Percentiles rank a stretch among this genome's conserved stretches.
These are phyloP conservation scores for Phalanger gymnotis DNA, from an alignment of 2,797 vertebrate genomes.

Conservation along the genomic window DNA sequence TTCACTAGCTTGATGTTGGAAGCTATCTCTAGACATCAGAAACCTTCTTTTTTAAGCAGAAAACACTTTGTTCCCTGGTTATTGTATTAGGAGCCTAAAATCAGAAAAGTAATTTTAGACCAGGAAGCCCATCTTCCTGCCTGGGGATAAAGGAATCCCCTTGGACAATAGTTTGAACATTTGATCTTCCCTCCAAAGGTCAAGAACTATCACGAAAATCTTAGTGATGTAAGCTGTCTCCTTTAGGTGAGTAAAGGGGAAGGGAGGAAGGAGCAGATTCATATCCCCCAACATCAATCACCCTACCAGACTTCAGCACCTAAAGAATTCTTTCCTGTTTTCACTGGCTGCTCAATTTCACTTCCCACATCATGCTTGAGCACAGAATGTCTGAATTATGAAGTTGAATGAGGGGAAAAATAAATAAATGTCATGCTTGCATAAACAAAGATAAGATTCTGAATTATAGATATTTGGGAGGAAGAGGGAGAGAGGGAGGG, in stretches of 20 bases:
- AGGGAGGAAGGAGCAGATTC: not conserved
- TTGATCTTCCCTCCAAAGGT: not conserved
- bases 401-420: rapidly evolving
- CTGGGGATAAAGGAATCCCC: not conserved
- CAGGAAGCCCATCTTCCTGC: not conserved
- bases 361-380: not conserved
- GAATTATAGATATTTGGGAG: not conserved
- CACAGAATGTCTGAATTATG: not conserved
- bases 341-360: not conserved
- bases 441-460: constrained; percentile 11
- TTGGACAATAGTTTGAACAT: not conserved
- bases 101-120: not conserved
- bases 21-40: not conserved
- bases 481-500: too few species aligned
- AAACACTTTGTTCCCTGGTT: not conserved
- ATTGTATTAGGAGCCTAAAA: not conserved
- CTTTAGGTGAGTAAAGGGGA: not conserved
- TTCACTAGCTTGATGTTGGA: not conserved
- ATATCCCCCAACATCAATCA: not conserved
- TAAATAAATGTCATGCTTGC: rapidly evolving
- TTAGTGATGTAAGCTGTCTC: not conserved
- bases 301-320: not conserved
- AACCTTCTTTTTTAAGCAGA: not conserved
- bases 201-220: constrained; percentile 5
- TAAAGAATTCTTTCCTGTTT: not conserved